Conservation (phyloP, 2,113 vertebrate genomes). For the Chloropsis hardwickii region DNA sequence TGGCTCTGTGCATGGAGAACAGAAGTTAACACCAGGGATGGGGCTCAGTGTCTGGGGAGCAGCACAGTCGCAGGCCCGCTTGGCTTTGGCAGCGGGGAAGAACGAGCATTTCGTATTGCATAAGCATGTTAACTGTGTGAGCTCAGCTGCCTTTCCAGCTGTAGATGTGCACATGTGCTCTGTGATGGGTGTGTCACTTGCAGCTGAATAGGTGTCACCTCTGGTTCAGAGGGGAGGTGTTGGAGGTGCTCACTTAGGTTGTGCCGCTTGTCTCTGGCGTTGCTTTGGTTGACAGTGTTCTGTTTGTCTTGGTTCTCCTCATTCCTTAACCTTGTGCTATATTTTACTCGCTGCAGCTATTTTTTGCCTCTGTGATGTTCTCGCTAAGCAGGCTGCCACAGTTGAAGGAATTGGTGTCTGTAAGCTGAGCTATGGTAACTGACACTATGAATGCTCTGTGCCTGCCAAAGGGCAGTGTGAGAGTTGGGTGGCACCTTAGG, state of each 20-base stretch:
- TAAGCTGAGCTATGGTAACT: background rate
- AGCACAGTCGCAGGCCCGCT: fast-evolving
- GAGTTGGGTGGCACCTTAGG: background rate
- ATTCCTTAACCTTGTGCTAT: background rate
- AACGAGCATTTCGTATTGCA: background rate
- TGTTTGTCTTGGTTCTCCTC: background rate
- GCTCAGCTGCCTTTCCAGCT: background rate
- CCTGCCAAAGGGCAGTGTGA: background rate
- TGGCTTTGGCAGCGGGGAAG: background rate
- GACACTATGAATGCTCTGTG: background rate
- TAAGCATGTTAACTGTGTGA: background rate
- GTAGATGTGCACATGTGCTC: fast-evolving
- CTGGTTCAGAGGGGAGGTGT: background rate
- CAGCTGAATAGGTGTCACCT: background rate
- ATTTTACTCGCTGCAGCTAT: background rate
- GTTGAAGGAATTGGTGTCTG: background rate
- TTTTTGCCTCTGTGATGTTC: background rate
- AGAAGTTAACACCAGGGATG: background rate
- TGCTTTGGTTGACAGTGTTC: background rate
- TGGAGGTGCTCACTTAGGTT: background rate
- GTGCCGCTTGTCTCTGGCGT: background rate
- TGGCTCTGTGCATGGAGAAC: background rate
- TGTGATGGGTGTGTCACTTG: fast-evolving
- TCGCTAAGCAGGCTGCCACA: background rate
- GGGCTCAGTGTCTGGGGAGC: fast-evolving